Conservation (phyloP, 2,797 vertebrate species). For the Tauraco hartlaubi region DNA sequence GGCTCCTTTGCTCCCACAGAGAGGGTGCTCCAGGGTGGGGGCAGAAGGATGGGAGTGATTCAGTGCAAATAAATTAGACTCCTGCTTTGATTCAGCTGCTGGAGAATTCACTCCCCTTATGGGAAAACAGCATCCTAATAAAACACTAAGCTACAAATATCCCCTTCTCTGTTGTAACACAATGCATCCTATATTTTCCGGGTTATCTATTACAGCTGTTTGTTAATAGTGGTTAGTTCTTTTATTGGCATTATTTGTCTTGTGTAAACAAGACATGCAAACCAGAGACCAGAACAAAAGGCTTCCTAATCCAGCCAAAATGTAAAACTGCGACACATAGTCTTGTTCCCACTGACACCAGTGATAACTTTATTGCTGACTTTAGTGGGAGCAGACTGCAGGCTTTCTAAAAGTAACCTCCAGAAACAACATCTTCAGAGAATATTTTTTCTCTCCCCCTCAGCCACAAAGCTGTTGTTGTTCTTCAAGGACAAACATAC, state of each 20-base stretch:
- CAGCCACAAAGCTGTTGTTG: neutral
- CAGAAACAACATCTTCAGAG: neutral
- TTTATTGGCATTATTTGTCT: neutral
- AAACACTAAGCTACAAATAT: neutral
- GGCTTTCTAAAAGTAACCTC: neutral
- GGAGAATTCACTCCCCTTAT: neutral
- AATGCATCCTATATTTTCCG: neutral
- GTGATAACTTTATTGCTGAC: neutral
- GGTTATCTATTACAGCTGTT: neutral
- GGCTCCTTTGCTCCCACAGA: neutral
- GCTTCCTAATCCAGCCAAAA: neutral
- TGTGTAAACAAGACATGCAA: neutral
- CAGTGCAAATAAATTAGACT: neutral
- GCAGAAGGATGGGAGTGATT: neutral
- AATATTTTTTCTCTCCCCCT: neutral
- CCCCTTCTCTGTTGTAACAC: neutral
- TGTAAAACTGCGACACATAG: neutral
- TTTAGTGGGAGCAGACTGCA: neutral
- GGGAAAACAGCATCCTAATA: neutral
- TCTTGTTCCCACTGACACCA: neutral
- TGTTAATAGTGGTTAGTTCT: neutral
- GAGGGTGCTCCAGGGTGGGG: neutral
- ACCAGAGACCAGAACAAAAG: neutral
- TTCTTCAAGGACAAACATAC: slow-evolving; percentile 33
- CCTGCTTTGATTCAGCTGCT: neutral